Conservation (phyloP, 2,113 vertebrate genomes). For the Stigmatopora nigra region DNA sequence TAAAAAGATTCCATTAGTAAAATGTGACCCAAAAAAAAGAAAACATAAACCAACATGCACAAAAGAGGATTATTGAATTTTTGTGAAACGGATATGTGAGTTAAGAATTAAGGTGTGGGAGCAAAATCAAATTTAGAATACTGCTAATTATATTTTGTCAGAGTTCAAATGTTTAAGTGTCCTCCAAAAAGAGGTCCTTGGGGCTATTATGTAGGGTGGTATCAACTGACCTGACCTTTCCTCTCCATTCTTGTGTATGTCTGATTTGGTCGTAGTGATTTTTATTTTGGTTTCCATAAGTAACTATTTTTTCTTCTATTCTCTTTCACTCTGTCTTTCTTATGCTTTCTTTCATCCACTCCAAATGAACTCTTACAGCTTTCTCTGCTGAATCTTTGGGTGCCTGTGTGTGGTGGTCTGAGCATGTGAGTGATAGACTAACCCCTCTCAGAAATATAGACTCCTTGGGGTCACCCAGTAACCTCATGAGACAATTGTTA, state of each 20-base stretch:
- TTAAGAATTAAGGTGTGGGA: not conserved
- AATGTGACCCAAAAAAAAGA: no score
- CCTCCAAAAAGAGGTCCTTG: not conserved
- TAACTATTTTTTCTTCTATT: slow-evolving; percentile 35
- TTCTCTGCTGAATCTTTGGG: slow-evolving; percentile 86
- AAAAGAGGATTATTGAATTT: no score
- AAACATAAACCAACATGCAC: no score
- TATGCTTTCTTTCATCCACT: slow-evolving; percentile 9
- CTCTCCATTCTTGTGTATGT: not conserved
- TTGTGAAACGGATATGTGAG: not conserved
- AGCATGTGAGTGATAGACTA: slow-evolving; percentile 69
- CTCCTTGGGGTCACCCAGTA: slow-evolving; percentile 83
- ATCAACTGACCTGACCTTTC: slow-evolving; percentile 5
- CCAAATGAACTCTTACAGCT: slow-evolving; percentile 88
- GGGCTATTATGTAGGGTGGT: not conserved
- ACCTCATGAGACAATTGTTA: slow-evolving; percentile 76
- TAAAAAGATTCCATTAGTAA: no score
- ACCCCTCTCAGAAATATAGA: slow-evolving; percentile 97
- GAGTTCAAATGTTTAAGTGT: slow-evolving; percentile 3
- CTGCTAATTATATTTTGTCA: not conserved
- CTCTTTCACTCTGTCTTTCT: slow-evolving; percentile 11
- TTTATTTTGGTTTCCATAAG: not conserved
- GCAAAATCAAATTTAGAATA: not conserved
- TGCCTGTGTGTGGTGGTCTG: slow-evolving; percentile 57
- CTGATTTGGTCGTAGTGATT: not conserved